These are phyloP conservation scores for Ptilorrhoa leucosticta DNA, from an alignment of 2,113 vertebrate genomes.

Conservation along the genomic window DNA sequence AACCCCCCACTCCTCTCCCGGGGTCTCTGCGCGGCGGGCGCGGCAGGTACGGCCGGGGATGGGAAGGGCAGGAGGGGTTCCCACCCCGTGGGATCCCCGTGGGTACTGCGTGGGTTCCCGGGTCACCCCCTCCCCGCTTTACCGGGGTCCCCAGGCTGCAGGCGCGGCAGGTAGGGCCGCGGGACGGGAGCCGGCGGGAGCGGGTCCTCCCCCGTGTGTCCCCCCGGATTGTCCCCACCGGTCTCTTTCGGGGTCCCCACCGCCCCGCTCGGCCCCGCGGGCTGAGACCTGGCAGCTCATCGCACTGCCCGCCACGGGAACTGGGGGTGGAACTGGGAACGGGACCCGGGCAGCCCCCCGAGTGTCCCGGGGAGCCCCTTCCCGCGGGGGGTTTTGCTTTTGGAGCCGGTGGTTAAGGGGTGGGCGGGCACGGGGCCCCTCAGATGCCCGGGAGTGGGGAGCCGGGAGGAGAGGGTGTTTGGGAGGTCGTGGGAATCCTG, in stretches of 20 bases:
- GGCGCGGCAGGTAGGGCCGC: neutral
- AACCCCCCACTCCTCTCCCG: no score
- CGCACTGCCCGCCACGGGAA: accelerated
- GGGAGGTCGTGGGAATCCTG: accelerated
- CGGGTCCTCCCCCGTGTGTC: neutral
- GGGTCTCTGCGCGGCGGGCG: neutral
- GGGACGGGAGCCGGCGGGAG: neutral
- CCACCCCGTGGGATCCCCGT: no score
- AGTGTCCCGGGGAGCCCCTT: neutral
- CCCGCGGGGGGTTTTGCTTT: neutral
- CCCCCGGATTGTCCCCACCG: accelerated
- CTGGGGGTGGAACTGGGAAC: neutral
- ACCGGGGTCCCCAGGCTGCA: neutral
- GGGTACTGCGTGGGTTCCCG: neutral
- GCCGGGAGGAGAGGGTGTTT: accelerated
- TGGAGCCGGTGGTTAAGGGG: neutral
- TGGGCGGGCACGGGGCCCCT: neutral
- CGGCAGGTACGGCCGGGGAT: neutral
- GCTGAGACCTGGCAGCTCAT: neutral
- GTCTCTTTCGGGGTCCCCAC: neutral
- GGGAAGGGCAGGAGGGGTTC: neutral
- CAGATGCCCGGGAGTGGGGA: accelerated
- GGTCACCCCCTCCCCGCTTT: neutral
- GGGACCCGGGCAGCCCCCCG: no score
- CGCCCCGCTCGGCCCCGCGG: accelerated